A percentile compares a stretch with the other conserved stretches of the same genome.
These are phyloP conservation scores for Mus pahari DNA, from an alignment of 2,113 vertebrate species.

Conservation along the genomic window DNA sequence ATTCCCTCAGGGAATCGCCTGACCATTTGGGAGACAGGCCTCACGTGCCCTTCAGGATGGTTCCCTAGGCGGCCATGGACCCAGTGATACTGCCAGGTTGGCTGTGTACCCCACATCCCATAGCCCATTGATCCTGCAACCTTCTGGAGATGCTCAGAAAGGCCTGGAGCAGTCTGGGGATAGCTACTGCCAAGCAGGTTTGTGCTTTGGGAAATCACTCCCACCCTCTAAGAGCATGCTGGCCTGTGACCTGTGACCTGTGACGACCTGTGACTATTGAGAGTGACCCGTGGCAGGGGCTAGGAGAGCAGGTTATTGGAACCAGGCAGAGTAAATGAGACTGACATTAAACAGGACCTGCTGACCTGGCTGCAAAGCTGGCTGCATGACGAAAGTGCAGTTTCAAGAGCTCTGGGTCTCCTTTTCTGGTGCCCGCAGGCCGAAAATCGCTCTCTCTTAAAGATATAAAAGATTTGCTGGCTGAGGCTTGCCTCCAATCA, in stretches of 20 bases:
- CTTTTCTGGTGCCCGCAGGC: background rate
- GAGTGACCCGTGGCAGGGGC: background rate
- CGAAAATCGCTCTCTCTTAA: conserved; percentile 44
- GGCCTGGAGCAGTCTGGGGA: background rate
- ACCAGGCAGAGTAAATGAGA: background rate
- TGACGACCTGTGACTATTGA: conserved; percentile 34
- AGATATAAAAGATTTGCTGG: conserved; percentile 44
- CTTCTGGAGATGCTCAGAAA: too few relatives aligned
- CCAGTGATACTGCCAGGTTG: background rate
- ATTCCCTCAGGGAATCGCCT: background rate
- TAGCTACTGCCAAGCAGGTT: background rate
- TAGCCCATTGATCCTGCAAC: background rate
- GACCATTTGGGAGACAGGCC: background rate
- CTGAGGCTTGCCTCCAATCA: conserved; percentile 33
- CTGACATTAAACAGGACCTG: background rate
- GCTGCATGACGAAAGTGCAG: background rate
- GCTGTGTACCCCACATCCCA: background rate
- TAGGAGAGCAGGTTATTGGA: background rate
- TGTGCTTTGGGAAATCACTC: background rate
- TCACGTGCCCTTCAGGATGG: background rate
- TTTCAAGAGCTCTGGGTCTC: background rate
- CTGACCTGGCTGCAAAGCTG: background rate
- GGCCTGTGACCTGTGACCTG: background rate
- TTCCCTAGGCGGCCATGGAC: background rate
- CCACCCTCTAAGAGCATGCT: background rate